Conservation (phyloP, 2,888 invertebrate species). For the Dioctria rufipes region DNA sequence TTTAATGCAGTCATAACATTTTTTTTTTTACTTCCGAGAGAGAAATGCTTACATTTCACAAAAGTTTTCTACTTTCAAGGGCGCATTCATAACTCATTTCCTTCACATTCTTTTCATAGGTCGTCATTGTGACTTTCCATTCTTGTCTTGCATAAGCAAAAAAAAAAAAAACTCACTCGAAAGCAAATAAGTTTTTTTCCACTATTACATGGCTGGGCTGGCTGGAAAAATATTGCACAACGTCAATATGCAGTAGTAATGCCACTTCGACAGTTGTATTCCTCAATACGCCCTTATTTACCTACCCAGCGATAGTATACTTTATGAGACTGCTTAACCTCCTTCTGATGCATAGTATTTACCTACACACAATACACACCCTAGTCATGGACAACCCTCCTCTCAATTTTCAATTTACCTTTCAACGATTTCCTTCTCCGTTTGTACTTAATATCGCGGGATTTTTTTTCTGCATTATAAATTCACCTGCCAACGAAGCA, state of each 20-base stretch:
- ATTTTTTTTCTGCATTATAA: slow-evolving; percentile 18
- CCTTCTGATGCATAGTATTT: slow-evolving; percentile 2
- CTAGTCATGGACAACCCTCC: background rate
- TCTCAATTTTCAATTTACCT: background rate
- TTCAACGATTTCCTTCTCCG: slow-evolving; percentile 30
- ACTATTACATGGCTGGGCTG: too few species aligned
- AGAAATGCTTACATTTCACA: too few species aligned
- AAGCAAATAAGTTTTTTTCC: too few species aligned
- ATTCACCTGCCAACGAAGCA: slow-evolving; percentile 15
- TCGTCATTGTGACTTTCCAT: too few species aligned
- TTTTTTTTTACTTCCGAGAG: too few species aligned
- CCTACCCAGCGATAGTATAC: background rate
- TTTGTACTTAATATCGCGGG: background rate
- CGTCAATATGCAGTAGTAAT: background rate
- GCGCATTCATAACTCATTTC: too few species aligned
- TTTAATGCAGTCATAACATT: too few species aligned
- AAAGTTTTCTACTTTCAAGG: too few species aligned
- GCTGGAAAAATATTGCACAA: background rate
- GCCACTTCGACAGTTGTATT: background rate
- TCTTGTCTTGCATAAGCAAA: too few species aligned
- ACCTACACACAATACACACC: background rate
- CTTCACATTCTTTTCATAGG: too few species aligned
- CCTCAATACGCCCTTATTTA: background rate
- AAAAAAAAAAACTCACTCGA: too few species aligned
- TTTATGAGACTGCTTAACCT: slow-evolving; percentile 27